Evolutionary conservation across 2,888 invertebrate genomes (phyloP).

Genomic region (Halocaridina rubra): DNA sequence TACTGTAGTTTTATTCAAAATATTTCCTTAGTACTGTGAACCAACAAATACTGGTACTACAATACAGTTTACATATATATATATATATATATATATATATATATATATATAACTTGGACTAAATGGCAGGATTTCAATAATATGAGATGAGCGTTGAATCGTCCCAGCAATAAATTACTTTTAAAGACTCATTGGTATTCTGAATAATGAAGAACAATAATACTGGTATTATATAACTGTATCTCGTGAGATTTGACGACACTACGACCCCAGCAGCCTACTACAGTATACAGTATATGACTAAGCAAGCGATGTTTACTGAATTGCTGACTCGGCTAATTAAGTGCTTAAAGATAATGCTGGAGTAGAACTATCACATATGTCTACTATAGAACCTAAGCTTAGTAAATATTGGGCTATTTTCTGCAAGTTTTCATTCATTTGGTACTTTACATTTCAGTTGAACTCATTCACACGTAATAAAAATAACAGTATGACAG

Average conservation of each 20-base stretch:
- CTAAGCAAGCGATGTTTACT: conserved; percentile 20
- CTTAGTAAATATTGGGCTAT: not conserved
- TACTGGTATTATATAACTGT: not conserved
- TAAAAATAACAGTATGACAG: conserved; percentile 2
- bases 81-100: too few species aligned
- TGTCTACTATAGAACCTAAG: conserved; percentile 5
- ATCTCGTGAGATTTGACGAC: not conserved
- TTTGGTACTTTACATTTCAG: not conserved
- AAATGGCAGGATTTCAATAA: not conserved
- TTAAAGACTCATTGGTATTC: too few species aligned
- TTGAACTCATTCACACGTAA: not conserved
- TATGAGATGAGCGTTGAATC: not conserved
- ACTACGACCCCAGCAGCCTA: conserved; percentile 31
- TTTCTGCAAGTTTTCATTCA: not conserved
- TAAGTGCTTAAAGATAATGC: conserved; percentile 43
- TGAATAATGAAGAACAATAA: too few species aligned
- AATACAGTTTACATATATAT: not conserved
- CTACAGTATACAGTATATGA: too few species aligned
- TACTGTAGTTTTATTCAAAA: too few species aligned
- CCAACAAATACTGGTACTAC: too few species aligned
- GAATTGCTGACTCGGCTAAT: conserved; percentile 21
- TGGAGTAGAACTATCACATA: conserved; percentile 38
- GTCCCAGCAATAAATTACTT: not conserved
- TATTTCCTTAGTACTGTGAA: too few species aligned
- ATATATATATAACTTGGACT: not conserved